Evolutionary conservation across 2,888 invertebrate species (phyloP), one percentile per base, ranked within the genome.

Genomic region (Zele albiditarsus): DNA sequence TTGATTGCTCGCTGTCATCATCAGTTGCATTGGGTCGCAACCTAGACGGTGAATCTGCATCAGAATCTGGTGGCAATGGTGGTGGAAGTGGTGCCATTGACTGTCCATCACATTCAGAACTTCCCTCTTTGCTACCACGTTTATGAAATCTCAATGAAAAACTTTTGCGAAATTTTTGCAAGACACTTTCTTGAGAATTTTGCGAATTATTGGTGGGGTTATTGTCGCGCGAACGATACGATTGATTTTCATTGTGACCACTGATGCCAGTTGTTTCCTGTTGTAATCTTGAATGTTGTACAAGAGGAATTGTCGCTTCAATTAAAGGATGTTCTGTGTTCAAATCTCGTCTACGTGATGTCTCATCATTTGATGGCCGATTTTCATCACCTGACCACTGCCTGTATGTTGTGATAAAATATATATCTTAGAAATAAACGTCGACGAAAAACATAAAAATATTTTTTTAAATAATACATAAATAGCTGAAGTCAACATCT

Each of bases 121-220:
- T 89, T 28, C 71, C 71, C 75, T 91, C 90, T 80, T 90, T 90
- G 83, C 90, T 91, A 62, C 90, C 90, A 83, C 90, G 91, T 84
- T 91, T 91, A 82, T 92, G 91, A 85, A 92, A 92, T 80, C 92
- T 91, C 75, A 92, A 85, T 33, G 93, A 93, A 84, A 94, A 92
- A 77, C 93, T 94, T 85, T 94, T 94, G 76, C 93, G 91, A 87
- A 94, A 94, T 89, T 94, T 94, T 83, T 94, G 93, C 79, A 94
- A 88, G 53, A 94, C 93, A 85, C 93, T 92, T 82, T 92, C 92
- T 78, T 86, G 87, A 65, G 85, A 85, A 77, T 79, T 84, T 70
- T 83, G 85, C 12, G 77, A 42, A 42, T 69, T 71, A 20, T 71
- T 46, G 27, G 57, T 74, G 25, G 69, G 71, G 14, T 71, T 46